Conservation (phyloP, 2,888 invertebrate genomes). For the Bruchidius siliquastri region DNA sequence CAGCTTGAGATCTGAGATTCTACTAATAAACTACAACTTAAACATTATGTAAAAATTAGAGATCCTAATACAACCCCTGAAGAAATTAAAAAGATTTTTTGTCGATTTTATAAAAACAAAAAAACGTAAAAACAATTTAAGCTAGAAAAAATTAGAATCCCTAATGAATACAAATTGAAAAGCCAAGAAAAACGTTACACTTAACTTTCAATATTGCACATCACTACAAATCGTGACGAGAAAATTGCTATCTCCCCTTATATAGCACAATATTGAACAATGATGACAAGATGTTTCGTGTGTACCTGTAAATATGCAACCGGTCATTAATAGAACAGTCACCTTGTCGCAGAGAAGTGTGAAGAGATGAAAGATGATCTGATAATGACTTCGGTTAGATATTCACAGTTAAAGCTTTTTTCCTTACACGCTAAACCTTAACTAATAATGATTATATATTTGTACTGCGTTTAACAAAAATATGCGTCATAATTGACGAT, state of each 20-base stretch:
- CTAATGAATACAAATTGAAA: conserved; percentile 25
- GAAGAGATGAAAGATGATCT: conserved; percentile 14
- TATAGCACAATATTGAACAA: conserved; percentile 21
- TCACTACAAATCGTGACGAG: conserved; percentile 28
- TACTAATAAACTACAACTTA: conserved; percentile 27
- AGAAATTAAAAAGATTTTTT: conserved; percentile 18
- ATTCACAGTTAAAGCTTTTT: conserved; percentile 22
- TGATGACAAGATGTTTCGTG: conserved; percentile 23
- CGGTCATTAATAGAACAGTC: conserved; percentile 7
- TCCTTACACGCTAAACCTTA: conserved; percentile 22
- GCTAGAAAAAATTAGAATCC: conserved; percentile 24
- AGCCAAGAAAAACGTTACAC: conserved; percentile 15
- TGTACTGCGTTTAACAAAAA: conserved; percentile 48
- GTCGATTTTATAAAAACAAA: conserved; percentile 20
- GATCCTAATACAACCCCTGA: conserved; percentile 31
- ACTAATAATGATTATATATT: conserved; percentile 35
- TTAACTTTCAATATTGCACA: conserved; percentile 33
- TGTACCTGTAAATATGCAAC: conserved; percentile 19
- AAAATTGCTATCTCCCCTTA: conserved; percentile 18
- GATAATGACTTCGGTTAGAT: conserved; percentile 1
- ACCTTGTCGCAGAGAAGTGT: conserved; percentile 8
- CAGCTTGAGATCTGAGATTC: conserved; percentile 38
- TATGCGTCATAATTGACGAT: conserved; percentile 42
- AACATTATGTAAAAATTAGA: conserved; percentile 24
- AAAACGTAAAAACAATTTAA: conserved; percentile 20